Conservation (phyloP, 1,140 invertebrate species). For the Drosophila arawakana region DNA sequence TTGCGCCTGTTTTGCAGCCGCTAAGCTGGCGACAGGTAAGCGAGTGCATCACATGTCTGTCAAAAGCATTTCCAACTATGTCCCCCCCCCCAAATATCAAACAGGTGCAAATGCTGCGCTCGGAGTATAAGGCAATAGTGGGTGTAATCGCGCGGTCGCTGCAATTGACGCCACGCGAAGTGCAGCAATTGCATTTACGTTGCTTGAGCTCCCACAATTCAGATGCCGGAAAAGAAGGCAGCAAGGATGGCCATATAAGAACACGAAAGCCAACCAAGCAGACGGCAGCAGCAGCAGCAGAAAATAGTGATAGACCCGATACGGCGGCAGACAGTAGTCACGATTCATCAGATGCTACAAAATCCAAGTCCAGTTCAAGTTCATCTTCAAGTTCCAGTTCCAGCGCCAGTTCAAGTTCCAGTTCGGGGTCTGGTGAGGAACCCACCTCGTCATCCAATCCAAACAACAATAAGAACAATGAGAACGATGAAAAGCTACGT, state of each 20-base stretch:
- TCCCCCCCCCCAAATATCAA: no score
- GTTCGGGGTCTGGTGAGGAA: conserved; percentile 33
- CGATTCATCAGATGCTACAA: conserved; percentile 3
- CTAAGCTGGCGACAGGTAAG: conserved; percentile 69
- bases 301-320: not conserved
- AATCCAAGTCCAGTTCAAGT: not conserved
- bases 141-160: conserved; percentile 74
- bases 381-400: conserved; percentile 11
- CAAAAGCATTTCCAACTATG: not conserved
- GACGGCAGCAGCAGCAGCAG: not conserved
- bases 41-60: not conserved
- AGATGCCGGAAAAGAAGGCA: conserved; percentile 8
- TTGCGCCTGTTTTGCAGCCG: conserved; percentile 34
- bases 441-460: conserved; percentile 84
- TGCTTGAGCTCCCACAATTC: conserved; percentile 42
- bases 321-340: conserved; percentile 2
- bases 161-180: conserved; percentile 62
- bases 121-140: conserved; percentile 85
- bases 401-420: conserved; percentile 22
- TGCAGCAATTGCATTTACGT: conserved; percentile 64
- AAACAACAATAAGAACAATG: conserved; percentile 87
- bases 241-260: conserved; percentile 68
- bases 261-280: conserved; percentile 32
- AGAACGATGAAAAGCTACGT: conserved; percentile 87
- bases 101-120: conserved; percentile 77